Base-by-base conservation (phyloP, 2,113 vertebrate species). In the Phalacrocorax carbo region DNA sequence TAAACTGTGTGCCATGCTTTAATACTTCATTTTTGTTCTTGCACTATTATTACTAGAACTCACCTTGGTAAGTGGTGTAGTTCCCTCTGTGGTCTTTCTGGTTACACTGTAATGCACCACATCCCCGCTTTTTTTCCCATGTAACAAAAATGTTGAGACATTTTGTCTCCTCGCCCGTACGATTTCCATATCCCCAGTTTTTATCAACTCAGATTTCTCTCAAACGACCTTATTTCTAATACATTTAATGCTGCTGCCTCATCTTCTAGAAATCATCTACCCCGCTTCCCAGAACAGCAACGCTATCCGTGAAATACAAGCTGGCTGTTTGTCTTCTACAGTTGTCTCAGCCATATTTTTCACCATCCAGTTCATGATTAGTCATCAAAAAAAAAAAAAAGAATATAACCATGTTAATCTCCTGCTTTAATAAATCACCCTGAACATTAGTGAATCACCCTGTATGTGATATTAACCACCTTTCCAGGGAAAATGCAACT, bases 81-180 rank as follows among this genome's bases (percentile, higher is more conserved):
- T 82, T 61, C 14, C 34, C 81, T 79, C 30, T 57, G 27, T 2
- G 0, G 25, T 46, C 60, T 29, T 79, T 77, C 82, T 82, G 17
- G 10, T 18, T 40, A 62, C 1, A 2, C 48, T 1, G 2, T 40
- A 62, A 81, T 0, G 0, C n/a, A 58, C 5, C 40, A n/a, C 21
- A 62, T 18, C n/a, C 15, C 7, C 51, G 30, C 22, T 62, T n/a
- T 36, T 65, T 14, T 60, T 29, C 58, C 15, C 36, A 65, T 36
- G 20, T 5, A 64, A 78, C 13, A 78, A 66, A 68, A 61, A 27
- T 21, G 27, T 54, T 11, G 12, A 86, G 30, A 30, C 21, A 15
- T 11, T 57, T 83, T 9, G 5, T 69, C 44, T 76, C 32, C 48
- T 86, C 48, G 84, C 7, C 26, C 34, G 18, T 51, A n/a, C 0